Evolutionary conservation across 2,113 vertebrate species (phyloP).

Genomic region (Oceanites oceanicus): DNA sequence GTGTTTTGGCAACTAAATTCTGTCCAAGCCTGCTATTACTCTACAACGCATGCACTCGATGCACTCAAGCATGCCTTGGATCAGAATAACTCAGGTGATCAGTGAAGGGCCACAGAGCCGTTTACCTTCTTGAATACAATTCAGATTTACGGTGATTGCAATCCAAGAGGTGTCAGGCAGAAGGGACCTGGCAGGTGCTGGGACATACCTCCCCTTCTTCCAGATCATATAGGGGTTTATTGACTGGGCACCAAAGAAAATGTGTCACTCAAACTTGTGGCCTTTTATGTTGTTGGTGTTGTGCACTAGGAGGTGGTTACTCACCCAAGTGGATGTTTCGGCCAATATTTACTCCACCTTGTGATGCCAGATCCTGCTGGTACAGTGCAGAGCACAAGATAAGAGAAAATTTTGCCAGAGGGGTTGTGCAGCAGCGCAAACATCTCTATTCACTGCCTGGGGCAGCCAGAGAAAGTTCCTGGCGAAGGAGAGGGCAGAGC

Average conservation of each 20-base stretch:
- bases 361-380: background rate
- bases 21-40: background rate
- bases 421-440: background rate
- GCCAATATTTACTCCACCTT: background rate
- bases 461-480: background rate
- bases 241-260: background rate
- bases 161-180: background rate
- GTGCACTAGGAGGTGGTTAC: background rate
- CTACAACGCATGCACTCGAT: accelerated
- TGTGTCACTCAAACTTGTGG: background rate
- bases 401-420: background rate
- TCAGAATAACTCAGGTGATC: background rate
- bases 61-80: background rate
- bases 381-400: background rate
- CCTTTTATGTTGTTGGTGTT: background rate
- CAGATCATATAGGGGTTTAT: background rate
- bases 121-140: background rate
- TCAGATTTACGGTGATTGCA: background rate
- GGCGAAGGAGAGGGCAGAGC: background rate
- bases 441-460: background rate
- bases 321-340: background rate
- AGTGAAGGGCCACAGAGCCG: background rate
- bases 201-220: background rate
- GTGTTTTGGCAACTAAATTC: background rate
- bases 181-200: background rate